Evolutionary conservation across 2,888 invertebrate genomes (phyloP), one percentile per base, ranked within the genome.

Genomic region (Eucera pruinosa): DNA sequence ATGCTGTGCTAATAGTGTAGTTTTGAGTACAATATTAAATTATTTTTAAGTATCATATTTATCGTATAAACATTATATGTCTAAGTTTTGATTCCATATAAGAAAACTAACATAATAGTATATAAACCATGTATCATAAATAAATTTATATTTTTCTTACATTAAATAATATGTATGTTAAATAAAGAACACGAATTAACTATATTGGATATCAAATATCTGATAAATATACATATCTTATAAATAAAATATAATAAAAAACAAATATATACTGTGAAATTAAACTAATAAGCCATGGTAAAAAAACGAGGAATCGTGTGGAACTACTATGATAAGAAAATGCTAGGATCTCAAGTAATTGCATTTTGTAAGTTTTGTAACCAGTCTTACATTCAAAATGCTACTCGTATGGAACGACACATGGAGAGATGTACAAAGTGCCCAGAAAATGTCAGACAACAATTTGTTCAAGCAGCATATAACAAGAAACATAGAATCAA

Each of bases 341-440:
- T 89, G 1, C 87, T 89, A 65, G 89, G 90, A 6, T 84, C 89
- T 20, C 89, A 90, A 66, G 89, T 89, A 5, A 88, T 88, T n/a
- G 90, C 88, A 2, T 90, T 88, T 66, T 90, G 90, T 62, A 90
- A 91, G 75, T 91, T 89, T 67, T 90, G 89, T 67, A 83, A 90
- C 74, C 88, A 89, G 58, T 91, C 89, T 0, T 90, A 90, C 20
- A 89, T 90, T 50, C 90, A 91, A 81, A 91, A 89, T 88, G 89
- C 89, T 7, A 90, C 89, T 15, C 84, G 89, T 20, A 90, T 90
- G 90, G 89, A 90, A 65, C 85, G 86, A 66, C 89, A 91, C 50
- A 84, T 91, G 82, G 88, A 87, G 11, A 81, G 87, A n/a, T 91
- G 90, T 78, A 82, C 86, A 36, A 90, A 90, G 58, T 89, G 89